Percentiles rank a stretch among this genome's conserved stretches.
These are phyloP conservation scores for Coluber constrictor DNA, from an alignment of 2,797 vertebrate genomes.

Conservation along the genomic window DNA sequence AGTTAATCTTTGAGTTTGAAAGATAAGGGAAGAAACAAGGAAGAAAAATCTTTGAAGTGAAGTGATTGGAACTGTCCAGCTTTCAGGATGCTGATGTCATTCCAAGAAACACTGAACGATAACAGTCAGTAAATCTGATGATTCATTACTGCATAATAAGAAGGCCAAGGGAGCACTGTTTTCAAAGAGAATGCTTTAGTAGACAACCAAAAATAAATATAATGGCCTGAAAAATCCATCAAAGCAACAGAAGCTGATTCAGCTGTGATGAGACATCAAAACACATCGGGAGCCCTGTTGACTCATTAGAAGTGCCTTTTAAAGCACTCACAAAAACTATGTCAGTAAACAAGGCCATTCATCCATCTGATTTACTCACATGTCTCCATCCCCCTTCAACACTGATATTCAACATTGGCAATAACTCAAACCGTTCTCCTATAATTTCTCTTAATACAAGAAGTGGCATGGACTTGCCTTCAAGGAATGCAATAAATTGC, in stretches of 20 bases:
- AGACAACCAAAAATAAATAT: constrained; percentile 24
- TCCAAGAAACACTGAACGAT: constrained; percentile 34
- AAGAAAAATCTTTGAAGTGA: constrained; percentile 40
- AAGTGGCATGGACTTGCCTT: background rate
- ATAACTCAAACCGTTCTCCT: background rate
- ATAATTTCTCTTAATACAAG: background rate
- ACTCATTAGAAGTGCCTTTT: background rate
- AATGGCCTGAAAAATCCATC: background rate
- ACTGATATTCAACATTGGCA: background rate
- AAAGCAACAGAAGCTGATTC: background rate
- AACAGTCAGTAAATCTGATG: constrained; percentile 27
- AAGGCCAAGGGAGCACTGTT: constrained; percentile 16
- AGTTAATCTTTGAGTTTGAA: background rate
- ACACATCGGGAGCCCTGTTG: background rate
- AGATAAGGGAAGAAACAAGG: background rate
- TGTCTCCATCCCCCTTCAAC: background rate
- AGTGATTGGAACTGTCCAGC: constrained; percentile 42
- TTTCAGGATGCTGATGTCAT: constrained; percentile 50
- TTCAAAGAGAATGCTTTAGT: constrained; percentile 20
- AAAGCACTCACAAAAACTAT: background rate
- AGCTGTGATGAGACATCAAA: constrained; percentile 16
- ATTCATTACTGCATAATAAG: background rate
- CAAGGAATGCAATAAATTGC: background rate
- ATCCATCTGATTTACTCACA: background rate
- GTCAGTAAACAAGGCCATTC: background rate